These are phyloP conservation scores for Brachyptera putata DNA, from an alignment of 2,888 invertebrate genomes.

Conservation along the genomic window DNA sequence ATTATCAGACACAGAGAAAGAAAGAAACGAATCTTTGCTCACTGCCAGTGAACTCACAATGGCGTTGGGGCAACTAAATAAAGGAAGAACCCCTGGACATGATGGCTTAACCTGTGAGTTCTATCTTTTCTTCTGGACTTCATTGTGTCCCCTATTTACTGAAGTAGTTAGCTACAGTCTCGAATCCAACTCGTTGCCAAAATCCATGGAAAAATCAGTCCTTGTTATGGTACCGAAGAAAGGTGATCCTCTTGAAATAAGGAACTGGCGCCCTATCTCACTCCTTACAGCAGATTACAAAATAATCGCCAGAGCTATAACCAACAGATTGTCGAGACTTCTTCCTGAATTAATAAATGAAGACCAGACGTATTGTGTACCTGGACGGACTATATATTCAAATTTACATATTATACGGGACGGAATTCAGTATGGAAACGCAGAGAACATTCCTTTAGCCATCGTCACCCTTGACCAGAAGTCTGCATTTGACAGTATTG, in stretches of 20 bases:
- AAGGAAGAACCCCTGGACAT: no score
- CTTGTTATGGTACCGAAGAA: background rate
- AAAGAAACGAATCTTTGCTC: no score
- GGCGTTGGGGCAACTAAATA: no score
- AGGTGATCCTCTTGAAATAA: background rate
- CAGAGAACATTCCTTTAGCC: background rate
- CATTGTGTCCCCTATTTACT: no score
- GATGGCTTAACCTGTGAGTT: no score
- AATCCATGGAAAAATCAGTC: no score
- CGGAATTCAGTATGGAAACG: background rate
- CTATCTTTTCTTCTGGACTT: no score
- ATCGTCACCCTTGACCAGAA: conserved; percentile 1
- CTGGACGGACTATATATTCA: background rate
- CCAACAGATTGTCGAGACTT: background rate
- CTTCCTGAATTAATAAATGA: background rate
- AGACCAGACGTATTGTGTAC: background rate
- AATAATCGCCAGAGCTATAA: background rate
- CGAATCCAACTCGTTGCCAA: no score
- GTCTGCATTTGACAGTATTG: background rate
- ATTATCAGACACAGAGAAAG: no score
- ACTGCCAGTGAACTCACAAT: no score
- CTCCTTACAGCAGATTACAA: conserved; percentile 2
- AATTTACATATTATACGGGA: background rate
- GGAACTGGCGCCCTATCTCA: conserved; percentile 8
- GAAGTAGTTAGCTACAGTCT: no score